Percentiles rank a stretch among this genome's conserved stretches.
Conservation (phyloP, 1,140 invertebrate genomes). For the Hylyphantes graminicola region DNA sequence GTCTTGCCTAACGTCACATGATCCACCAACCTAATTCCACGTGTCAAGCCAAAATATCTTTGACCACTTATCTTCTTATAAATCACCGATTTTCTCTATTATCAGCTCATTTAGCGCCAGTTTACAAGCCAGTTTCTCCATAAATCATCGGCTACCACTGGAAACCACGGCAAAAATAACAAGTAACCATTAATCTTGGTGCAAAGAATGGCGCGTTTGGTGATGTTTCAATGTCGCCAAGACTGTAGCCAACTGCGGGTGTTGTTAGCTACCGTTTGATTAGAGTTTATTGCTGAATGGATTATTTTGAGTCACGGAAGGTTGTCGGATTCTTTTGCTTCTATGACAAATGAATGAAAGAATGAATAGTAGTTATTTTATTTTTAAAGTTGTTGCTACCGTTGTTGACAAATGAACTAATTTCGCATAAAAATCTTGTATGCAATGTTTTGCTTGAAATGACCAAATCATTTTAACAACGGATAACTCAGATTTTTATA, state of each 20-base stretch:
- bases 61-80: not conserved
- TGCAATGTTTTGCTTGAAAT: too few species aligned
- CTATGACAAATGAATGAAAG: too few species aligned
- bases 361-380: too few species aligned
- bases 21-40: too few species aligned
- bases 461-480: too few species aligned
- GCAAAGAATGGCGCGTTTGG: not conserved
- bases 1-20: too few species aligned
- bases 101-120: slow-evolving; percentile 42
- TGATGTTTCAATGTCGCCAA: slow-evolving; percentile 5
- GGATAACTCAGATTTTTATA: too few species aligned
- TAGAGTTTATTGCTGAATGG: not conserved
- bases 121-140: slow-evolving; percentile 8
- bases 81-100: slow-evolving; percentile 20
- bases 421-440: too few species aligned
- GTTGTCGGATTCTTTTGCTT: too few species aligned
- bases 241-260: not conserved
- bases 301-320: too few species aligned
- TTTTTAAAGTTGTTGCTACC: too few species aligned
- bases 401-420: too few species aligned
- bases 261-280: slow-evolving; percentile 18
- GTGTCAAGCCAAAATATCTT: not conserved
- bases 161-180: slow-evolving; percentile 40
- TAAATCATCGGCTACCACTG: slow-evolving; percentile 11
- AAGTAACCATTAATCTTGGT: slow-evolving; percentile 30